A percentile compares a stretch with the other conserved stretches of the same genome.
These are phyloP conservation scores for Frankliniella intonsa DNA, from an alignment of 2,888 invertebrate species.

Conservation along the genomic window DNA sequence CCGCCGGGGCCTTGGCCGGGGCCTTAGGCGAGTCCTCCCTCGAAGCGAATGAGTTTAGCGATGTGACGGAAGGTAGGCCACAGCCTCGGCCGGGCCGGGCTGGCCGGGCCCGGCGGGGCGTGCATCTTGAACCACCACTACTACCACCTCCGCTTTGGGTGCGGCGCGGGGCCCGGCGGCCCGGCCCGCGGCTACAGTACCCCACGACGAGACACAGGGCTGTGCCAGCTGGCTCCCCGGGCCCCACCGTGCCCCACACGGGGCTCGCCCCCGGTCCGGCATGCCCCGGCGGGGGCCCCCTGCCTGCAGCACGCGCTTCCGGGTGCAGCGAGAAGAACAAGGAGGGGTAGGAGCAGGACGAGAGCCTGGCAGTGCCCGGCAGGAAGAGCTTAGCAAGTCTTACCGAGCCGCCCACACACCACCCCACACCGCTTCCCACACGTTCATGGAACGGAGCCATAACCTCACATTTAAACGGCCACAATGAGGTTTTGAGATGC, in stretches of 20 bases:
- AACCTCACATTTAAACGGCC: slow-evolving; percentile 11
- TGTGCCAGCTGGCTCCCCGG: neutral
- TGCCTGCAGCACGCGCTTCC: no score
- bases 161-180: neutral
- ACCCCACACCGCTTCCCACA: neutral
- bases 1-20: neutral
- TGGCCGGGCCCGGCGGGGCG: neutral
- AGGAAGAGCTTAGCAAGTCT: no score
- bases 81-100: neutral
- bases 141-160: neutral
- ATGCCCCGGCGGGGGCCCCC: neutral
- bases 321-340: no score
- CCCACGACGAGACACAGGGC: neutral
- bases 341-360: no score
- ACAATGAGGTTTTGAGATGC: slow-evolving; percentile 17
- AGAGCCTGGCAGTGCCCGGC: no score
- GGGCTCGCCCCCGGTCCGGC: no score
- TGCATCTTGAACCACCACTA: neutral
- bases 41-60: slow-evolving; percentile 14
- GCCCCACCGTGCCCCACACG: neutral
- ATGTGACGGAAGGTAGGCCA: slow-evolving; percentile 9
- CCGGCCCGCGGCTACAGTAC: neutral
- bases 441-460: slow-evolving; percentile 12
- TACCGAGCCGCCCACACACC: neutral
- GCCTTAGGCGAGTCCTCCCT: neutral